Evolutionary conservation across 2,888 invertebrate genomes (phyloP).

Genomic region (Isotomurus palustris): DNA sequence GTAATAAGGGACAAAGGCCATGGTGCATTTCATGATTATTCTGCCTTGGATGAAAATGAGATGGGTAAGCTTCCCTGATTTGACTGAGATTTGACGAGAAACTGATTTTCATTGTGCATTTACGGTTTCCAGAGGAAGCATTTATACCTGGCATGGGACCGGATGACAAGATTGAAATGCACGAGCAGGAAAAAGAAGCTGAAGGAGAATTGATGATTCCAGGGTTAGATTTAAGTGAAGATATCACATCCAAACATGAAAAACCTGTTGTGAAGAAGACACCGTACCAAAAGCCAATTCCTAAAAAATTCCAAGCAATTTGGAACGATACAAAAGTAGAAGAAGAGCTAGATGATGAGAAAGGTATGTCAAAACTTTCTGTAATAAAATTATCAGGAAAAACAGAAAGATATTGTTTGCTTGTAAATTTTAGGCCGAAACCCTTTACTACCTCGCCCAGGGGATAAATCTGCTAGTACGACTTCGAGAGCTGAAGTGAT

Average conservation of each 20-base stretch:
- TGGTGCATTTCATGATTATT: constrained; percentile 43
- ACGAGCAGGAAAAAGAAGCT: constrained; percentile 44
- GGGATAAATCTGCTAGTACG: constrained; percentile 16
- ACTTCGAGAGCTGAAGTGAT: neutral
- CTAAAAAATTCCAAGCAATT: constrained; percentile 92
- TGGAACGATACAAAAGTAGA: constrained; percentile 64
- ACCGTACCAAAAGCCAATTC: constrained; percentile 93
- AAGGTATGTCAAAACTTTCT: constrained; percentile 22
- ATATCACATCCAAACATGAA: constrained; percentile 39
- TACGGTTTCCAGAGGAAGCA: constrained; percentile 62
- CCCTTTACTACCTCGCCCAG: constrained; percentile 37
- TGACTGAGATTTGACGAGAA: neutral
- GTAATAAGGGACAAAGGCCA: constrained; percentile 82
- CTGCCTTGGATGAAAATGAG: constrained; percentile 67
- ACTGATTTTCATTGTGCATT: neutral
- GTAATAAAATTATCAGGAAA: neutral
- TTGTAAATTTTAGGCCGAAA: constrained; percentile 30
- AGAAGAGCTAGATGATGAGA: constrained; percentile 42
- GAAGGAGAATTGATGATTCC: constrained; percentile 60
- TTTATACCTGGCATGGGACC: constrained; percentile 97
- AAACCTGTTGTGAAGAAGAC: constrained; percentile 56
- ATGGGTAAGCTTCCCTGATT: constrained; percentile 53
- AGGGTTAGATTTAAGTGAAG: constrained; percentile 67
- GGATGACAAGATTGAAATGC: constrained; percentile 77
- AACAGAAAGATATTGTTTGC: neutral